Evolutionary conservation across 2,113 vertebrate genomes (phyloP).

Genomic region (Pelmatolapia mariae): DNA sequence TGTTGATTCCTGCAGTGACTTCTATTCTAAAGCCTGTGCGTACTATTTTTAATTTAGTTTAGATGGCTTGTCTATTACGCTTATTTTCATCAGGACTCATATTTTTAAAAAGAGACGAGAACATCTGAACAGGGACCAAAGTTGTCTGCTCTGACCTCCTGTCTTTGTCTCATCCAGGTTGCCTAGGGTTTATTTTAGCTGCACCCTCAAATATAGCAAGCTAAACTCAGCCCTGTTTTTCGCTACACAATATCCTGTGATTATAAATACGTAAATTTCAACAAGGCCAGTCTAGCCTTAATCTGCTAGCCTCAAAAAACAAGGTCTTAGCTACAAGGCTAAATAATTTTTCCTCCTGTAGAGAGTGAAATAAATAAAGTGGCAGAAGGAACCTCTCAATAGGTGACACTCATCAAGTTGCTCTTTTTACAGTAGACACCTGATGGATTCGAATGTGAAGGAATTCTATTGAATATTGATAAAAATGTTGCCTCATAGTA

Average conservation of each 20-base stretch:
- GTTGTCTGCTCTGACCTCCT: background rate
- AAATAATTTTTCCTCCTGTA: background rate
- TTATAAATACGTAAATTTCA: background rate
- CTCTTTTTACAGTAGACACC: background rate
- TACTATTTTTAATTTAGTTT: background rate
- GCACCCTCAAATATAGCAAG: background rate
- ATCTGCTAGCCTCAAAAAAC: background rate
- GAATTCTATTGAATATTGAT: background rate
- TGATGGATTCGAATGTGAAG: background rate
- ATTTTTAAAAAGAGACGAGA: fast-evolving
- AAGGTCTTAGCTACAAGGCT: background rate
- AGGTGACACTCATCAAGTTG: background rate
- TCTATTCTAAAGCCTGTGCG: background rate
- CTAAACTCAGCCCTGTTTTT: background rate
- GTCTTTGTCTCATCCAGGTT: background rate
- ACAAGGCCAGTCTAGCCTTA: background rate
- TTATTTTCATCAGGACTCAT: background rate
- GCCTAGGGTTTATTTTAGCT: background rate
- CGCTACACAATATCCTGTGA: background rate
- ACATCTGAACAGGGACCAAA: background rate
- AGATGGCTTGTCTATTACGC: fast-evolving
- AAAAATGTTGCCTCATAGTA: background rate
- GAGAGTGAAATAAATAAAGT: background rate
- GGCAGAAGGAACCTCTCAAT: background rate
- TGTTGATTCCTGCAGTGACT: background rate